These are phyloP conservation scores for Chionomys nivalis DNA, from an alignment of 2,113 vertebrate genomes.

Conservation along the genomic window DNA sequence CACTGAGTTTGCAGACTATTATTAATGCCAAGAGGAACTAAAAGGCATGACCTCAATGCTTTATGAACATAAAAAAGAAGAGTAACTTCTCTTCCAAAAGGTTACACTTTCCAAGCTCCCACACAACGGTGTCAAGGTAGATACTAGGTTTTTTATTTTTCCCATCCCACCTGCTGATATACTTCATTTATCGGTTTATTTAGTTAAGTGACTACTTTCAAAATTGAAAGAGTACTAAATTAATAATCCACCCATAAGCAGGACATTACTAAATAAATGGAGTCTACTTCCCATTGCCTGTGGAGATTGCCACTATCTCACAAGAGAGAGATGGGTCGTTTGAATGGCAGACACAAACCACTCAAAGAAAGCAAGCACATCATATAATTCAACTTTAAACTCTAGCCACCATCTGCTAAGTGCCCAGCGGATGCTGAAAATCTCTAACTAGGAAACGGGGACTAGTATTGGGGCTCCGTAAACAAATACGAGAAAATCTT, in stretches of 20 bases:
- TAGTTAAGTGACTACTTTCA: conserved; percentile 13
- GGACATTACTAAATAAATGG: conserved; percentile 31
- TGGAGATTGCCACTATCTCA: background rate
- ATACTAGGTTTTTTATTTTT: background rate
- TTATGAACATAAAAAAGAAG: background rate
- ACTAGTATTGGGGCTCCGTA: background rate
- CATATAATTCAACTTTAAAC: conserved; percentile 36
- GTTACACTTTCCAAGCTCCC: background rate
- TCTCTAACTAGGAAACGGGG: background rate
- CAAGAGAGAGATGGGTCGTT: background rate
- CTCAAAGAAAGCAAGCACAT: background rate
- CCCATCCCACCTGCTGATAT: background rate
- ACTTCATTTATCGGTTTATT: background rate
- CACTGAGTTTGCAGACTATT: conserved; percentile 39
- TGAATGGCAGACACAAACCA: background rate
- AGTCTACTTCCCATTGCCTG: background rate
- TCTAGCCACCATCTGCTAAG: background rate
- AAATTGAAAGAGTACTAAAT: conserved; percentile 44
- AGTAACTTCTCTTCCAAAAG: conserved; percentile 52
- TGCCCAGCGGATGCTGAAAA: background rate
- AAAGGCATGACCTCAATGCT: conserved; percentile 44
- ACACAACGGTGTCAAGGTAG: background rate
- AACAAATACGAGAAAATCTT: background rate
- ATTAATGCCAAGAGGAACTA: conserved; percentile 49
- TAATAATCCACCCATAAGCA: background rate